These are phyloP conservation scores for Teleogryllus oceanicus DNA, from an alignment of 2,888 invertebrate genomes.

Conservation along the genomic window DNA sequence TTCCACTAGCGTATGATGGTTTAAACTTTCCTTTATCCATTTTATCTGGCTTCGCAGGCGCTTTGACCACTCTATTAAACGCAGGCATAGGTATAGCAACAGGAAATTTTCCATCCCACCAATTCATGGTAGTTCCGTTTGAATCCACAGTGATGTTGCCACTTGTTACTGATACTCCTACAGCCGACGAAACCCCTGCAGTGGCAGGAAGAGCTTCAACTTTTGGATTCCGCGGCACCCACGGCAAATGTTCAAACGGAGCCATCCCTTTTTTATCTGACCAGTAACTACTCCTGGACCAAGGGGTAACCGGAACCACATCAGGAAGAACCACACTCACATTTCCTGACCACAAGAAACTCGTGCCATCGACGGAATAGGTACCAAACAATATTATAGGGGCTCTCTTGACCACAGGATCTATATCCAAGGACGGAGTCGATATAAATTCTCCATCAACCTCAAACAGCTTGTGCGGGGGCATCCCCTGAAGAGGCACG, in stretches of 20 bases:
- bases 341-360: conserved; percentile 34
- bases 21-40: too few species aligned
- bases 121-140: neutral
- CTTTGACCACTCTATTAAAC: conserved; percentile 31
- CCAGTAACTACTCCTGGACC: neutral
- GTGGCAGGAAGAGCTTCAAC: neutral
- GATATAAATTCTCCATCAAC: neutral
- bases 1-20: neutral
- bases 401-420: neutral
- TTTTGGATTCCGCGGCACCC: neutral
- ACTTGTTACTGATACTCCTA: neutral
- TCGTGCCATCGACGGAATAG: conserved; percentile 27
- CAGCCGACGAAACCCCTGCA: neutral
- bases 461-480: neutral
- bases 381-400: conserved; percentile 33
- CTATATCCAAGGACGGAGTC: conserved; percentile 22
- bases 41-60: neutral
- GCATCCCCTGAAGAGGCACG: neutral
- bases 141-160: neutral
- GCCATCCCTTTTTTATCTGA: neutral
- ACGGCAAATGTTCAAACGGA: neutral
- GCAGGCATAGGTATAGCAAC: conserved; percentile 36
- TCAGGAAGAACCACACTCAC: conserved; percentile 31
- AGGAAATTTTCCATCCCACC: conserved; percentile 39
- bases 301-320: neutral